phyloP scores from a whole-genome alignment of 2,888 invertebrate genomes.

The Altica lythri region DNA sequence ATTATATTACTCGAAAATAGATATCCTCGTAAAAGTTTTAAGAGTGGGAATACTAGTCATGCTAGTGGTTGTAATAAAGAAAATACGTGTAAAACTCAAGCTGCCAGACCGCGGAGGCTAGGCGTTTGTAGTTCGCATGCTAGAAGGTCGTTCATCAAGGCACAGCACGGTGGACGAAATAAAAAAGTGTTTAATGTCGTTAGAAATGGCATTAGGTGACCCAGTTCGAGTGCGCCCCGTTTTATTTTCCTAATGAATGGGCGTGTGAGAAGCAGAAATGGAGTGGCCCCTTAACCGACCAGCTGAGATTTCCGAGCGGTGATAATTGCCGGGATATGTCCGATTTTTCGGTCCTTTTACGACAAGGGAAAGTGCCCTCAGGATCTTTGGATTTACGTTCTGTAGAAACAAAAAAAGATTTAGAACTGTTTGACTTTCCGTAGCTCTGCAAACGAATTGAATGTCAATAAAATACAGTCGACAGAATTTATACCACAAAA shows the following conservation, averaged over 20 bases:
- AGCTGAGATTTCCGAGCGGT: slow-evolving; percentile 4
- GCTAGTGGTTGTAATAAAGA: too few relatives aligned
- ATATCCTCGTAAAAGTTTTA: too few relatives aligned
- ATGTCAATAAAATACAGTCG: too few relatives aligned
- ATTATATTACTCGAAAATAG: too few relatives aligned
- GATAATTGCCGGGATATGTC: slow-evolving; percentile 6
- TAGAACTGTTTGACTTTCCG: slow-evolving; percentile 8
- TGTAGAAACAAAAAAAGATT: not conserved
- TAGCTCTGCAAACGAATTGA: too few relatives aligned
- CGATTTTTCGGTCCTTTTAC: not conserved
- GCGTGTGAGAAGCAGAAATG: slow-evolving; percentile 17
- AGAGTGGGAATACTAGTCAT: too few relatives aligned
- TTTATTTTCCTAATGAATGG: slow-evolving; percentile 30
- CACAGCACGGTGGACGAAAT: slow-evolving; percentile 33
- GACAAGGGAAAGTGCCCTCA: not conserved
- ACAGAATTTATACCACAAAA: too few relatives aligned
- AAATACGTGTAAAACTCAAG: too few relatives aligned
- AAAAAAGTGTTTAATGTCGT: slow-evolving; percentile 40
- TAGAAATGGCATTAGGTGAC: slow-evolving; percentile 36
- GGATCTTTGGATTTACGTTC: not conserved
- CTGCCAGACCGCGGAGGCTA: too few relatives aligned
- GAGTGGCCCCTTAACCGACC: slow-evolving; percentile 1
- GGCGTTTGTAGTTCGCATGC: slow-evolving; percentile 36
- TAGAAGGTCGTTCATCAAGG: slow-evolving; percentile 35
- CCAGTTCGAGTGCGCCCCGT: slow-evolving; percentile 28